Percentiles rank a stretch among this genome's conserved stretches.
Conservation (phyloP, 2,888 invertebrate genomes). For the Diogma glabrata region DNA sequence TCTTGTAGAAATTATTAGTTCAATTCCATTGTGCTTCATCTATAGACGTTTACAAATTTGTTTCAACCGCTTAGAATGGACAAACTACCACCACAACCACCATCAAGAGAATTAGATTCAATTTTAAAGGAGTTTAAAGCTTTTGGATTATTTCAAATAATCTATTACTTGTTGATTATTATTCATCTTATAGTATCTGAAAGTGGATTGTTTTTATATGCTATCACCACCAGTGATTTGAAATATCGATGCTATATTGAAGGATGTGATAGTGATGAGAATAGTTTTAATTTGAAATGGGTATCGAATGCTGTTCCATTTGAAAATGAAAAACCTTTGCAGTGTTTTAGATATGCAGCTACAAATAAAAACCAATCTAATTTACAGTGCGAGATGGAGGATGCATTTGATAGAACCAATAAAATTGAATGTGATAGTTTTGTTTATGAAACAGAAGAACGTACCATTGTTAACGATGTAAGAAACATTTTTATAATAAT, state of each 20-base stretch:
- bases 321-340: background rate
- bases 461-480: constrained; percentile 1
- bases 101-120: too few relatives aligned
- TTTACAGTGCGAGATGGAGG: background rate
- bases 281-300: background rate
- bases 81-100: too few relatives aligned
- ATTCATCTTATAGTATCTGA: background rate
- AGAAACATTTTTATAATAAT: background rate
- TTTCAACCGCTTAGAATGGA: too few relatives aligned
- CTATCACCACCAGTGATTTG: background rate
- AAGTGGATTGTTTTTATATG: background rate
- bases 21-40: too few relatives aligned
- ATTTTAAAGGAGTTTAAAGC: background rate
- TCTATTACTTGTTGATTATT: background rate
- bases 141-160: background rate
- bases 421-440: background rate
- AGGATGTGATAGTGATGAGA: background rate
- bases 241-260: constrained; percentile 2
- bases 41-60: too few relatives aligned
- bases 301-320: constrained; percentile 1
- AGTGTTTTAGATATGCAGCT: background rate
- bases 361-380: background rate
- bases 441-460: background rate
- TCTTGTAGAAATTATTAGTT: too few relatives aligned
- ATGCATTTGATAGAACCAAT: background rate